A percentile compares a stretch with the other conserved stretches of the same genome.
These are phyloP conservation scores for Sitophilus oryzae DNA, from an alignment of 1,140 invertebrate genomes.

Conservation along the genomic window DNA sequence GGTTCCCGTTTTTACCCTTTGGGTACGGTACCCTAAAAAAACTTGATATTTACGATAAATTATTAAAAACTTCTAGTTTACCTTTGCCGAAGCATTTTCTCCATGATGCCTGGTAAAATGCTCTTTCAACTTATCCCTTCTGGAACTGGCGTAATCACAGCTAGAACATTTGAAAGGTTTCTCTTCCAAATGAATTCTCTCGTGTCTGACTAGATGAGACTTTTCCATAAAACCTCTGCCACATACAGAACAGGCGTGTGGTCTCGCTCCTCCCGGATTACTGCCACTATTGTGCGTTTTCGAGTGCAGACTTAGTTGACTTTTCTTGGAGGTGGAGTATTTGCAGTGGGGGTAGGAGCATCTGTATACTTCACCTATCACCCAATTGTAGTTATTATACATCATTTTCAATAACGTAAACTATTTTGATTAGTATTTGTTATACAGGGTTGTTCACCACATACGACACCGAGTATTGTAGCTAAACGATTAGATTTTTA, in stretches of 20 bases:
- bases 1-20: too few relatives aligned
- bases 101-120: slow-evolving; percentile 60
- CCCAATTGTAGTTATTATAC: too few relatives aligned
- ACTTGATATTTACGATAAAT: slow-evolving; percentile 26
- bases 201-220: slow-evolving; percentile 59
- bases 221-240: slow-evolving; percentile 60
- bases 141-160: slow-evolving; percentile 60
- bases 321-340: slow-evolving; percentile 62
- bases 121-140: slow-evolving; percentile 64
- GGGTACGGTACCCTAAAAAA: neutral
- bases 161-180: slow-evolving; percentile 55
- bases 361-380: slow-evolving; percentile 46
- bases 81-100: slow-evolving; percentile 49
- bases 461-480: too few relatives aligned
- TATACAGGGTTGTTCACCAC: too few relatives aligned
- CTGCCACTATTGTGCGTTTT: slow-evolving; percentile 50
- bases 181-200: slow-evolving; percentile 58
- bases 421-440: too few relatives aligned
- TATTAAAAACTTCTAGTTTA: slow-evolving; percentile 34
- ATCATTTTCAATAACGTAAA: too few relatives aligned
- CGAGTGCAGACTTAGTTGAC: slow-evolving; percentile 60
- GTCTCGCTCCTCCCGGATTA: slow-evolving; percentile 47
- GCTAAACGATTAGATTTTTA: too few relatives aligned
- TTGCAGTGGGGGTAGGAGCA: slow-evolving; percentile 58
- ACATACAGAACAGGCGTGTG: slow-evolving; percentile 49